Conservation (phyloP, 2,888 invertebrate species). For the Euphydryas editha region DNA sequence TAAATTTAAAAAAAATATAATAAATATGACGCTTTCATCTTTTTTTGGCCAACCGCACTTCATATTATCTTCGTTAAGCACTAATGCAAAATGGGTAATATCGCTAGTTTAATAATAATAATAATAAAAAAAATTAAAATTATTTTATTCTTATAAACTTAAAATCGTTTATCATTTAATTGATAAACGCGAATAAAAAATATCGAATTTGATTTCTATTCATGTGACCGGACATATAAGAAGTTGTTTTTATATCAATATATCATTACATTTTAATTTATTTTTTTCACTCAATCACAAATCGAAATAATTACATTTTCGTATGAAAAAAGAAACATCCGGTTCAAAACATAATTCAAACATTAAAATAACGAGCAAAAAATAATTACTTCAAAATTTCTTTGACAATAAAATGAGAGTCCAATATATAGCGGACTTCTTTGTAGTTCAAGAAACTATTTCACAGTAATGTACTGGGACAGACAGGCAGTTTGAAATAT, state of each 20-base stretch:
- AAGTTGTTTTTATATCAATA: neutral
- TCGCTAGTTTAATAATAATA: too few relatives aligned
- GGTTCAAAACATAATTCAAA: neutral
- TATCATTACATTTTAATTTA: conserved; percentile 2
- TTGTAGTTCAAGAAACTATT: too few relatives aligned
- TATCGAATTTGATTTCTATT: neutral
- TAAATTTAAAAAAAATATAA: too few relatives aligned
- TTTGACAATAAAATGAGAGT: neutral
- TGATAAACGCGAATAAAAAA: neutral
- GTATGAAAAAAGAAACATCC: neutral
- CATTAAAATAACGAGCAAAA: neutral
- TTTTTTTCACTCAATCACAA: neutral
- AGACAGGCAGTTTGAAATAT: too few relatives aligned
- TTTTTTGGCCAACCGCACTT: too few relatives aligned
- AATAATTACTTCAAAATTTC: neutral
- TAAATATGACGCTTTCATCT: too few relatives aligned
- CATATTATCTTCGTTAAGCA: neutral
- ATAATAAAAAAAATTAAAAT: too few relatives aligned
- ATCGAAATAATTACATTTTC: conserved; percentile 3
- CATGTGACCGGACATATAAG: neutral
- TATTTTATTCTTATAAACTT: too few relatives aligned
- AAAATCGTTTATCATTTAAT: too few relatives aligned
- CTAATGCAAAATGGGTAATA: too few relatives aligned
- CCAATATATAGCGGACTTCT: too few relatives aligned
- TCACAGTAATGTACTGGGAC: too few relatives aligned